These are phyloP conservation scores for Lytechinus variegatus DNA, from an alignment of 35 echinoderm and acorn worm species.

Conservation along the genomic window DNA sequence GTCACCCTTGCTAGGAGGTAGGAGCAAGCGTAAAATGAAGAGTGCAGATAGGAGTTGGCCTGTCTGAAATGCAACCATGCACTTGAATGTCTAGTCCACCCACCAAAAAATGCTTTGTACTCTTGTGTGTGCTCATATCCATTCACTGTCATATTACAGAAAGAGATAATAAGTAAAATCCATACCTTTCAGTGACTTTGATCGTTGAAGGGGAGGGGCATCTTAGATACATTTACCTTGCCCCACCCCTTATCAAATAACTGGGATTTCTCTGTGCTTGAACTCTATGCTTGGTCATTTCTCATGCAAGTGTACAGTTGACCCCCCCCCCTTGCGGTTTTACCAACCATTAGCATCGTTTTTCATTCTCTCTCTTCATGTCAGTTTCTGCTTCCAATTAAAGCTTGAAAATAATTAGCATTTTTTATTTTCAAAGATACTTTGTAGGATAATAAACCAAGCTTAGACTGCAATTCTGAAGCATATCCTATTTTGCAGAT, in stretches of 20 bases:
- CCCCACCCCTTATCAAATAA: background rate
- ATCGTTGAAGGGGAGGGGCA: background rate
- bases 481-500: too few relatives aligned
- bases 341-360: too few relatives aligned
- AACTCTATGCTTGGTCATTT: background rate
- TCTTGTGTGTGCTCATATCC: background rate
- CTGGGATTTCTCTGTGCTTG: background rate
- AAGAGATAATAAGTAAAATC: background rate
- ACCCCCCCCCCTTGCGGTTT: background rate
- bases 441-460: background rate
- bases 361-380: background rate
- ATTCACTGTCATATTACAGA: background rate
- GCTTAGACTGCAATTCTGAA: background rate
- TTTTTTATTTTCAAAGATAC: background rate
- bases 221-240: background rate
- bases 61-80: background rate
- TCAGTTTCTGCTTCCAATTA: background rate
- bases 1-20: slow-evolving; percentile 47
- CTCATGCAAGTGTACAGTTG: background rate
- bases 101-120: background rate
- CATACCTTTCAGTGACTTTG: background rate
- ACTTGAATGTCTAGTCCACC: background rate
- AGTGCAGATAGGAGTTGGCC: slow-evolving; percentile 40
- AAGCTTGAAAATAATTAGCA: background rate
- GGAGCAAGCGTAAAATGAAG: slow-evolving; percentile 35